Evolutionary conservation across 2,888 invertebrate species (phyloP), one percentile per base, ranked within the genome.

Genomic region (Anthophora plumipes): DNA sequence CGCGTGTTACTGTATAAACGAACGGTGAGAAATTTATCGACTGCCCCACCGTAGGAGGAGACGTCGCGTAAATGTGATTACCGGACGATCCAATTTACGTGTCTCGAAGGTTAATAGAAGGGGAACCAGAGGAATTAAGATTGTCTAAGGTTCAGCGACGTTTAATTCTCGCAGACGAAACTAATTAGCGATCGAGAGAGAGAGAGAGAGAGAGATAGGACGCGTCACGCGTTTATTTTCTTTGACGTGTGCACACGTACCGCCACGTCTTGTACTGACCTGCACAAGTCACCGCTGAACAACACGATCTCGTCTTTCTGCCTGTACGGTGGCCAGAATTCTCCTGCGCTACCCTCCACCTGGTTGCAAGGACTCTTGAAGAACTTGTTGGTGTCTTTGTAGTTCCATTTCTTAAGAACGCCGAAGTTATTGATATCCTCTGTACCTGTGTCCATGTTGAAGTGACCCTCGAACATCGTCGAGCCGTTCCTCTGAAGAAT

Each of bases 401-500:
- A 94, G 91, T 98, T 97, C 98, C 98, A 98, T 7, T 94, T 93
- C 68, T 95, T 93, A 31, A 97, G 94, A 85, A 95, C 94, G 0
- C 98, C 98, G 55, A 98, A 95, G 39, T 96, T 94, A 0, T 91
- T 89, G 1, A 96, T 95, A 68, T 95, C 94, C 14, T 94, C 92
- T 0, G 93, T 94, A 0, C 98, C 97, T 0, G 97, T 97, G 39
- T 95, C 95, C 93, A 98, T 96, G 88, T 97, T 97, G 90, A 96
- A 96, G 63, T 95, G 94, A 0, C 98, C 98, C 77, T 97, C 97
- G 60, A 96, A 96, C 0, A 94, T 94, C 1, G 95, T 93, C 0
- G 97, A 96, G 77, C 96, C 96, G 91, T 98, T 98, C 89, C 97
- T 95, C 97, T 98, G 92, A 4, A 52, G n/a, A n/a, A n/a, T n/a